phyloP scores from a whole-genome alignment of 2,113 vertebrate species.

The Bufo bufo region DNA sequence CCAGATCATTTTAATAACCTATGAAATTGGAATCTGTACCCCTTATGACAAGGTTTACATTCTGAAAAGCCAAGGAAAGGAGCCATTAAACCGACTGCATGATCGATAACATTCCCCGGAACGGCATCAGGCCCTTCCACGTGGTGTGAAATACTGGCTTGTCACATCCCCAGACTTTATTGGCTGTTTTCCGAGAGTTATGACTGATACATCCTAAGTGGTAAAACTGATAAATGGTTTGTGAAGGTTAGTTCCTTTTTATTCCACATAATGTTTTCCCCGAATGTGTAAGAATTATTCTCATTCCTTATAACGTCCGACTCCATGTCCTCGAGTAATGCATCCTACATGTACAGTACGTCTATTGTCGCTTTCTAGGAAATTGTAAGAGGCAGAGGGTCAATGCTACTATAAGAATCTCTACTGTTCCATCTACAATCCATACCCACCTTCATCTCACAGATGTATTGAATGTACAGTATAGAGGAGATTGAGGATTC shows the following conservation, averaged over 20 bases:
- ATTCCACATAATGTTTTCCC: background rate
- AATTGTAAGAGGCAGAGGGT: background rate
- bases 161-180: slow-evolving; percentile 37
- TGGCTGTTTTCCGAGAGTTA: slow-evolving; percentile 51
- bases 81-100: slow-evolving; percentile 6
- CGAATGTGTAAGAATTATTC: background rate
- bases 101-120: slow-evolving; percentile 19
- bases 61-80: background rate
- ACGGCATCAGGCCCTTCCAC: background rate
- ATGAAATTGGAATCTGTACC: slow-evolving; percentile 35
- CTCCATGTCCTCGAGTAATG: background rate
- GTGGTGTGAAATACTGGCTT: slow-evolving; percentile 28
- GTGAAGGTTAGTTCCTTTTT: slow-evolving; percentile 13
- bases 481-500: no score
- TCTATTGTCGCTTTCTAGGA: background rate
- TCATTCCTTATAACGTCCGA: background rate
- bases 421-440: background rate
- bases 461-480: no score
- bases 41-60: slow-evolving; percentile 40
- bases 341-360: background rate
- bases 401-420: background rate
- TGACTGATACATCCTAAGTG: slow-evolving; percentile 41
- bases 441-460: background rate
- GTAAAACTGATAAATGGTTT: slow-evolving; percentile 55
- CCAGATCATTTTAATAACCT: slow-evolving; percentile 14